Evolutionary conservation across 2,113 vertebrate genomes (phyloP), one percentile per base, ranked within the genome.

Genomic region (Tachysurus fulvidraco): DNA sequence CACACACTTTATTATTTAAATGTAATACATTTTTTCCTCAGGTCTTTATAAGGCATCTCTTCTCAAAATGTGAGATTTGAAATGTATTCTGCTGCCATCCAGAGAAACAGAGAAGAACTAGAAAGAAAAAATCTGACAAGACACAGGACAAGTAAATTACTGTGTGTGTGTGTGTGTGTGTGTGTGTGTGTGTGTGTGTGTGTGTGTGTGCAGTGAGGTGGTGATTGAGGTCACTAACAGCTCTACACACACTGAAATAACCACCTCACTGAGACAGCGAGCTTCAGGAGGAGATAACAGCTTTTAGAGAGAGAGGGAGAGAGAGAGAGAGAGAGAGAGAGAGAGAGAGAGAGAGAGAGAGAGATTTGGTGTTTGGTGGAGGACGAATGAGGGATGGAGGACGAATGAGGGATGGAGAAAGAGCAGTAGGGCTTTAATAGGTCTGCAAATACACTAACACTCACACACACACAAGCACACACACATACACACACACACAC

Each of bases 221-320:
- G 73, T 77, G 73, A 77, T 77, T 77, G 73, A 77, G 73, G 73
- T 77, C 73, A 13, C 73, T 77, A 77, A 77, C 46, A 77, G 73
- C 46, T 77, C 52, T 23, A 77, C 46, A 77, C 73, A 76, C 73
- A 52, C 44, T 77, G 73, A 52, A 77, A 77, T 77, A 77, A 77
- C 73, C 73, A 52, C 12, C 73, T 52, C 46, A 52, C 73, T 77
- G 73, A 77, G 73, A 77, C 46, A 52, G 46, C n/a, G 46, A 77
- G 46, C 23, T 52, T 50, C 23, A 77, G 73, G 46, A 65, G 11
- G n/a, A 77, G 73, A 77, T 50, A 76, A 52, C 46, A 3, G 73
- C 71, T 74, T 50, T 16, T 16, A 69, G 28, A 69, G 0, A 28
- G n/a, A 28, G 4, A 65, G 64, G 30, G 5, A 30, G 64, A 28